These are phyloP conservation scores for Actinostola sp. DNA, from an alignment of 92 coral and sea anemone genomes.

Conservation along the genomic window DNA sequence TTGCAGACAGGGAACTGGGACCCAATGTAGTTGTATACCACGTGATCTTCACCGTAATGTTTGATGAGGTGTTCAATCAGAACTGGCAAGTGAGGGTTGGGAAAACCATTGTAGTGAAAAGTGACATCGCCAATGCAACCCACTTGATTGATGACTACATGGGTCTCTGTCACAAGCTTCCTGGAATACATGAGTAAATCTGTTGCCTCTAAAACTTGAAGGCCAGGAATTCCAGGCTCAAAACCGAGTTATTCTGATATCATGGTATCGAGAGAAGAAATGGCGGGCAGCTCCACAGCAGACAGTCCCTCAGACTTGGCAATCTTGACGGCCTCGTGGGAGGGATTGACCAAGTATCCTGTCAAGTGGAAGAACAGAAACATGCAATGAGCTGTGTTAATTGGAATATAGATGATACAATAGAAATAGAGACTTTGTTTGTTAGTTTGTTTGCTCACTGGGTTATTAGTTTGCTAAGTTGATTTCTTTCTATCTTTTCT, in stretches of 20 bases:
- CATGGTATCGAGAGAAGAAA: conserved; percentile 41
- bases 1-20: conserved; percentile 42
- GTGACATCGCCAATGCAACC: conserved; percentile 48
- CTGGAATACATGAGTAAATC: conserved; percentile 45
- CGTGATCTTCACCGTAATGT: conserved; percentile 33
- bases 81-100: conserved; percentile 31
- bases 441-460: no score
- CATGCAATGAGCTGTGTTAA: no score
- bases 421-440: no score
- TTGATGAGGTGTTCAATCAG: conserved; percentile 31
- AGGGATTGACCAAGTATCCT: conserved; percentile 44
- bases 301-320: conserved; percentile 37
- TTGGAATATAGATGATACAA: no score
- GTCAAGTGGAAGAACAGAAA: no score
- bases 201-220: conserved; percentile 52
- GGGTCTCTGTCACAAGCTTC: conserved; percentile 36
- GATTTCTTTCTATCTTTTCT: no score
- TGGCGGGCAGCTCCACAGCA: conserved; percentile 39
- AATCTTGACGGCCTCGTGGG: conserved; percentile 36
- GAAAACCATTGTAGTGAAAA: conserved; percentile 33
- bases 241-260: conserved; percentile 45
- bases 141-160: conserved; percentile 47
- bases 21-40: conserved; percentile 42
- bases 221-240: conserved; percentile 51
- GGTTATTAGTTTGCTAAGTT: no score